Evolutionary conservation across 1,140 invertebrate genomes (phyloP), one percentile per base, ranked within the genome.

Genomic region (Hormaphis cornu): DNA sequence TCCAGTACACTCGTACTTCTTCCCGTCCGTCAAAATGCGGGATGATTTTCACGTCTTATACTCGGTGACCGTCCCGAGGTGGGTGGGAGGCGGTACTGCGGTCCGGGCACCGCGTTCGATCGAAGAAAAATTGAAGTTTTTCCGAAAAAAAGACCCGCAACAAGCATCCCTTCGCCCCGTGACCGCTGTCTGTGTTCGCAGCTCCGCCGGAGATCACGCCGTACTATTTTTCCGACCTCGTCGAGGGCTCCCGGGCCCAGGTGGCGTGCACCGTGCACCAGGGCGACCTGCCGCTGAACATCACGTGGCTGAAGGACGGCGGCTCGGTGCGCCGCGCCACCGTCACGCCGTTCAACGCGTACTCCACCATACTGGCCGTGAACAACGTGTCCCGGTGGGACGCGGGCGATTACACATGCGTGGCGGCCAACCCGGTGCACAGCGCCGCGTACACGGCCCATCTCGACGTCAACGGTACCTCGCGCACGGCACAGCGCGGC

Each of bases 341-440:
- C 18, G 33, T 54, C 14, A 75, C 73, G 30, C 72, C 71, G 40
- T 75, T 75, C 72, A 76, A 77, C 72, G 58, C 48, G 24, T 73
- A 72, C 61, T 74, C 71, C 22, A 90, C 89, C 71, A 88, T 89
- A 70, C 82, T 96, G 73, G 87, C 91, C 69, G 93, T 95, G 73
- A 88, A 91, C 74, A 86, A 88, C 76, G 89, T 93, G 50, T 86
- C 84, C 33, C 90, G 90, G 6, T 52, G 44, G 14, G 70, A 78
- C 74, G 79, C 75, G 18, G 83, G 83, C 16, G 81, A 82, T 72
- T 84, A 84, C 74, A 83, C 83, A 0, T 84, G 83, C 72, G 77
- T 78, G 16, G 83, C 80, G 10, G 77, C 80, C 76, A 88, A 88
- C 76, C 78, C 76, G 69, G 89, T 86, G 26, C 86, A 86, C 30